Percentiles rank a stretch among this genome's conserved stretches.
Evolutionary conservation across 2,888 invertebrate genomes (phyloP).

Genomic region (Epinotia brunnichana): DNA sequence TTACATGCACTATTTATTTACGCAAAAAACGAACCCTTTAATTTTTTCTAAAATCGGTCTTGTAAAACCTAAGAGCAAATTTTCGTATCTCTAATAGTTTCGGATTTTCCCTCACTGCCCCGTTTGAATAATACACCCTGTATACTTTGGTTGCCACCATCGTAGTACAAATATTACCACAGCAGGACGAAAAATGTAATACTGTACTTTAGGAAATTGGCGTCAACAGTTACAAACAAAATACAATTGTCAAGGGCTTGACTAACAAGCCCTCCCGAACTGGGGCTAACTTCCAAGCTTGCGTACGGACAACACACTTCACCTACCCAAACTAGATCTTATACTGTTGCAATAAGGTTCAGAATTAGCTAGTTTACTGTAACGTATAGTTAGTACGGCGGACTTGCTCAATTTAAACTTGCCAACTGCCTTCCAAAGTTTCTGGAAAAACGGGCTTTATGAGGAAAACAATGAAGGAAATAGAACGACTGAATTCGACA

Average conservation of each 20-base stretch:
- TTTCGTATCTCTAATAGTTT: too few relatives aligned
- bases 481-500: background rate
- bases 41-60: too few relatives aligned
- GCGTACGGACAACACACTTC: background rate
- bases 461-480: constrained; percentile 13
- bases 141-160: too few relatives aligned
- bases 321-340: background rate
- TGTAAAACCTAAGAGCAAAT: too few relatives aligned
- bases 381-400: background rate
- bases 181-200: too few relatives aligned
- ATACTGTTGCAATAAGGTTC: background rate
- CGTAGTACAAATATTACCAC: too few relatives aligned
- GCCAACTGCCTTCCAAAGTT: constrained; percentile 28
- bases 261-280: background rate
- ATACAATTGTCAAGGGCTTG: background rate
- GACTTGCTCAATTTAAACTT: constrained; percentile 37
- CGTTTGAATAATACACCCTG: too few relatives aligned
- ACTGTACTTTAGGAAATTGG: background rate
- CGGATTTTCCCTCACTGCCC: too few relatives aligned
- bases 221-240: background rate
- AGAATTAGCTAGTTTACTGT: background rate
- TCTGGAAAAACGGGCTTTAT: constrained; percentile 18
- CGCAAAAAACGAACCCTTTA: too few relatives aligned
- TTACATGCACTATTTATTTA: too few relatives aligned
- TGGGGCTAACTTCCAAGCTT: background rate